Percentiles rank a stretch among this genome's conserved stretches.
Conservation (phyloP, 2,888 invertebrate species). For the Tupiocoris notatus region DNA sequence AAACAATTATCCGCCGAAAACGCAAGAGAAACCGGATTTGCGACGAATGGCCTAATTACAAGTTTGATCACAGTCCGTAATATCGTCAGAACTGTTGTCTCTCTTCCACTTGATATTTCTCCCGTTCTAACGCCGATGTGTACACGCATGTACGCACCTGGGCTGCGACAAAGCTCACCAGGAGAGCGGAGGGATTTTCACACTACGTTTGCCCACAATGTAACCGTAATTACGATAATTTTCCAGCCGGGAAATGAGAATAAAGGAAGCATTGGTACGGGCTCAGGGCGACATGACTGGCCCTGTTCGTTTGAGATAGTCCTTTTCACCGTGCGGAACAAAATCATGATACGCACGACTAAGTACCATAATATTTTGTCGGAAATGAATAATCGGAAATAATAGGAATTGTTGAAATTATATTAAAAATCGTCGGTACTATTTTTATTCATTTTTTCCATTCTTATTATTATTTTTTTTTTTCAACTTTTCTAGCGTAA, state of each 20-base stretch:
- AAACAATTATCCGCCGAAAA: not conserved
- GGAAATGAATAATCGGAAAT: no score
- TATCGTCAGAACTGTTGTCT: not conserved
- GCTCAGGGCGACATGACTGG: no score
- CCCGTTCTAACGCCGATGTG: not conserved
- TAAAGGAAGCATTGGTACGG: not conserved
- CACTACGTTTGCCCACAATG: not conserved
- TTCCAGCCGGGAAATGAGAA: not conserved
- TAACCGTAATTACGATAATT: not conserved
- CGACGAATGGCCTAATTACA: not conserved
- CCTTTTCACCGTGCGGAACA: no score
- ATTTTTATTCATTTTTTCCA: no score
- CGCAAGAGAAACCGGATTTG: not conserved
- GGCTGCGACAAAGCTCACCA: not conserved
- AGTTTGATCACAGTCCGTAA: not conserved
- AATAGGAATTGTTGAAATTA: no score
- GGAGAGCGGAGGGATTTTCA: not conserved
- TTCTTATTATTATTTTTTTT: no score
- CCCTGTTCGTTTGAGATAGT: no score
- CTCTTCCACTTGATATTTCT: not conserved
- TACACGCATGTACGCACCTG: not conserved
- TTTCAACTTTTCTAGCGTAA: no score
- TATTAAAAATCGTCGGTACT: no score
- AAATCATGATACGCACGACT: no score
- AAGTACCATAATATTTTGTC: no score